Evolutionary conservation across 1,140 invertebrate species (phyloP).

Genomic region (Saccostrea cuccullata): DNA sequence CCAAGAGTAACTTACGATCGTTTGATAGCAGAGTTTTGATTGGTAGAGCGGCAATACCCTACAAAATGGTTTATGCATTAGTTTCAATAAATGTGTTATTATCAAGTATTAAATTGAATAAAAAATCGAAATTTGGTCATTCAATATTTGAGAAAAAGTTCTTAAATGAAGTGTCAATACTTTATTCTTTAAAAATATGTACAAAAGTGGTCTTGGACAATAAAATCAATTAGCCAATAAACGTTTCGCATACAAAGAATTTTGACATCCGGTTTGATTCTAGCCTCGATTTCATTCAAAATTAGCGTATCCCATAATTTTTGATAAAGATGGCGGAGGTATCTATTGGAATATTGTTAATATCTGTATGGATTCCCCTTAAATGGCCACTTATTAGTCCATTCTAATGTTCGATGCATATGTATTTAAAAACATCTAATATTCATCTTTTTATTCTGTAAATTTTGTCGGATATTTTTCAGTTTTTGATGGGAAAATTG

Average conservation of each 20-base stretch:
- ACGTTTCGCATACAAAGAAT: not conserved
- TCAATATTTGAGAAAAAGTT: not conserved
- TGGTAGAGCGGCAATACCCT: constrained; percentile 31
- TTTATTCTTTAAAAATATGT: not conserved
- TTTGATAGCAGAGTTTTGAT: constrained; percentile 51
- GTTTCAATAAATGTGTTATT: not conserved
- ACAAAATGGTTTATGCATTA: not conserved
- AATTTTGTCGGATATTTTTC: not conserved
- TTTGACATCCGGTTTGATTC: not conserved
- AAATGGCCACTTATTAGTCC: not conserved
- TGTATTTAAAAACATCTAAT: constrained; percentile 47
- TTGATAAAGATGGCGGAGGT: constrained; percentile 75
- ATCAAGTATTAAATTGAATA: not conserved
- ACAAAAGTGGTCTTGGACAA: not conserved
- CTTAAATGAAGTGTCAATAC: not conserved
- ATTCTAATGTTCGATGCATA: constrained; percentile 26
- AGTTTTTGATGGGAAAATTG: not conserved
- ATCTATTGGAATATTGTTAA: constrained; percentile 57
- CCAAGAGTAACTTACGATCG: constrained; percentile 47
- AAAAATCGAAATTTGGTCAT: not conserved
- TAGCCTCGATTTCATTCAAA: constrained; percentile 71
- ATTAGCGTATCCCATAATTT: constrained; percentile 72
- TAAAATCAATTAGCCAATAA: constrained; percentile 36
- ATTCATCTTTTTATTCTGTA: constrained; percentile 37
- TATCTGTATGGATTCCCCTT: constrained; percentile 60